Percentiles rank a stretch among this genome's conserved stretches.
Conservation (phyloP, 2,113 vertebrate species). For the Carettochelys insculpta region DNA sequence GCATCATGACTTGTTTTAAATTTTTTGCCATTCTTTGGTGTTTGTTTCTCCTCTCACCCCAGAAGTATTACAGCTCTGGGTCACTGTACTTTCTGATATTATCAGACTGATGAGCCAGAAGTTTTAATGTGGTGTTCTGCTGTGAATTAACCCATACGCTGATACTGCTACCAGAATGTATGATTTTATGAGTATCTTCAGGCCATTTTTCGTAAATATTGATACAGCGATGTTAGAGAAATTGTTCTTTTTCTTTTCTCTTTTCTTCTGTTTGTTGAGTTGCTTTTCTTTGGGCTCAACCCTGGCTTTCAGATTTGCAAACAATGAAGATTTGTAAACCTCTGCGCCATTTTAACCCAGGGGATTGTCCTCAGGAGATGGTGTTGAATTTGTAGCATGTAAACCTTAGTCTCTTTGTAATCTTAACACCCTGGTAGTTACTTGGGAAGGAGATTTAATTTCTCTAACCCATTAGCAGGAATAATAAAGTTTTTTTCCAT, state of each 20-base stretch:
- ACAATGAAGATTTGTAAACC: background rate
- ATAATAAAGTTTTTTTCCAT: background rate
- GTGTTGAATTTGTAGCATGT: background rate
- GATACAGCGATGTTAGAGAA: background rate
- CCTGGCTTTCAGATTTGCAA: background rate
- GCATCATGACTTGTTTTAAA: background rate
- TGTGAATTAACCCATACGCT: background rate
- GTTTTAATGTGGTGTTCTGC: background rate
- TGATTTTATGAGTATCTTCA: background rate
- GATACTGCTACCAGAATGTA: background rate
- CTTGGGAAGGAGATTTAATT: background rate
- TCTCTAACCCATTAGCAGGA: background rate
- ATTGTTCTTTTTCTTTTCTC: background rate
- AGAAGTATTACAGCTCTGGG: background rate
- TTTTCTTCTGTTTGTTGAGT: background rate
- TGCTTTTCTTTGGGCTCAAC: background rate
- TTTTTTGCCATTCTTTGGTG: rapidly evolving
- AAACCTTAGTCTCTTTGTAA: background rate
- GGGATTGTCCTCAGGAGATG: background rate
- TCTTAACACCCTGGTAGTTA: background rate
- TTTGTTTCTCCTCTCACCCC: background rate
- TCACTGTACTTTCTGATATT: background rate
- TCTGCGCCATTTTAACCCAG: background rate
- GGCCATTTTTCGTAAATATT: background rate
- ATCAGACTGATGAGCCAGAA: background rate